Percentiles rank a stretch among this genome's conserved stretches.
Conservation (phyloP, 2,888 invertebrate species). For the Junonia oenone region DNA sequence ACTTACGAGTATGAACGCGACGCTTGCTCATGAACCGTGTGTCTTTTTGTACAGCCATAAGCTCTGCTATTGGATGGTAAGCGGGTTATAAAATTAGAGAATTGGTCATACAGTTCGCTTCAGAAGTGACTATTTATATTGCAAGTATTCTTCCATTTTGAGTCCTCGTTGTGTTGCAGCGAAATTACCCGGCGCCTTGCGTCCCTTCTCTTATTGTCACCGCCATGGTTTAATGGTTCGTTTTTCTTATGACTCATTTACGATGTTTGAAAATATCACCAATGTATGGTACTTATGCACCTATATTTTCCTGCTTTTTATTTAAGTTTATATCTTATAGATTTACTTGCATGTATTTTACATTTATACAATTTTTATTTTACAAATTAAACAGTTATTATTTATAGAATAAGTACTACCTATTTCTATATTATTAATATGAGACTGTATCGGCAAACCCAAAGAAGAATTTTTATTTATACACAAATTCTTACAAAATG, state of each 20-base stretch:
- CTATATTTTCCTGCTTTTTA: slow-evolving; percentile 25
- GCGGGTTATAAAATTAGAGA: slow-evolving; percentile 60
- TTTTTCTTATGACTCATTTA: slow-evolving; percentile 68
- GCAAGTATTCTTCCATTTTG: slow-evolving; percentile 64
- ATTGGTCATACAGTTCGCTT: slow-evolving; percentile 61
- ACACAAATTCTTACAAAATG: not conserved
- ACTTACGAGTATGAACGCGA: not conserved
- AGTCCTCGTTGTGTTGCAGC: slow-evolving; percentile 46
- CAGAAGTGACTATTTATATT: slow-evolving; percentile 59
- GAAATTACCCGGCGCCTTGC: slow-evolving; percentile 72
- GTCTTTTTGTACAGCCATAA: slow-evolving; percentile 20
- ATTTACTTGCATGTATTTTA: too few species aligned
- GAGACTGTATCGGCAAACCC: not conserved
- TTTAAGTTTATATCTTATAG: not conserved
- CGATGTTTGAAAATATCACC: slow-evolving; percentile 51
- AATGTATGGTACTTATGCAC: slow-evolving; percentile 27
- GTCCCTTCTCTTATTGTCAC: slow-evolving; percentile 58
- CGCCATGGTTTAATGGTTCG: slow-evolving; percentile 49
- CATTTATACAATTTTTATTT: too few species aligned
- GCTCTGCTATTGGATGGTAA: slow-evolving; percentile 12
- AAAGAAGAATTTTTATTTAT: not conserved
- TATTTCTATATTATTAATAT: too few species aligned
- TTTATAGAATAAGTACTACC: too few species aligned
- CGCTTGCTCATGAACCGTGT: slow-evolving; percentile 3
- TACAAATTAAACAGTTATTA: too few species aligned